These are phyloP conservation scores for Orthonyx spaldingii DNA, from an alignment of 2,113 vertebrate species.

Conservation along the genomic window DNA sequence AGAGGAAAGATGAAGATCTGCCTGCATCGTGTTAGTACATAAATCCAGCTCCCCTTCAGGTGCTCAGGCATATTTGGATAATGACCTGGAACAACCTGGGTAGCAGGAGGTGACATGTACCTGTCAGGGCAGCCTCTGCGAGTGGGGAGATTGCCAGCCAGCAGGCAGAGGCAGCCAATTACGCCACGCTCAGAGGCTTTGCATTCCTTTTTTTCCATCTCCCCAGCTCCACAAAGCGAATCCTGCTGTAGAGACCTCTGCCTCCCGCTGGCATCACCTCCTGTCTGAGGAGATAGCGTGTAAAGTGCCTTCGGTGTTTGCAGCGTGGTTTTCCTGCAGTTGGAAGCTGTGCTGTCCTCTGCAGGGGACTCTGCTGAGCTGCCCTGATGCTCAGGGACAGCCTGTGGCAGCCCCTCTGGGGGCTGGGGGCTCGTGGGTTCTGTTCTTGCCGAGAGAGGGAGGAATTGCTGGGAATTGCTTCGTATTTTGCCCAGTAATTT, in stretches of 20 bases:
- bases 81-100: slow-evolving; percentile 32
- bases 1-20: not conserved
- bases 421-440: not conserved
- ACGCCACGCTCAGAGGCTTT: not conserved
- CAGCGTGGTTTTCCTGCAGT: accelerated
- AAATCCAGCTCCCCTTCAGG: slow-evolving; percentile 20
- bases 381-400: not conserved
- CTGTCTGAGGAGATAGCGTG: not conserved
- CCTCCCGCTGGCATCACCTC: not conserved
- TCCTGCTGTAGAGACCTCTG: not conserved
- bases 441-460: not conserved
- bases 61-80: not conserved
- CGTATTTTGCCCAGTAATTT: accelerated
- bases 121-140: not conserved
- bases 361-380: accelerated
- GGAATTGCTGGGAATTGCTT: not conserved
- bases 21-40: not conserved
- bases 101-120: not conserved
- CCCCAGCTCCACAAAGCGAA: not conserved
- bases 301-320: not conserved
- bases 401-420: accelerated
- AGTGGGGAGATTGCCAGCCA: not conserved
- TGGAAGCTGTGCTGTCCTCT: not conserved
- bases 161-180: slow-evolving; percentile 7
- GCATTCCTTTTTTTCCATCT: not conserved